These are phyloP conservation scores for Iguana delicatissima DNA, from an alignment of 2,797 vertebrate species.

Conservation along the genomic window DNA sequence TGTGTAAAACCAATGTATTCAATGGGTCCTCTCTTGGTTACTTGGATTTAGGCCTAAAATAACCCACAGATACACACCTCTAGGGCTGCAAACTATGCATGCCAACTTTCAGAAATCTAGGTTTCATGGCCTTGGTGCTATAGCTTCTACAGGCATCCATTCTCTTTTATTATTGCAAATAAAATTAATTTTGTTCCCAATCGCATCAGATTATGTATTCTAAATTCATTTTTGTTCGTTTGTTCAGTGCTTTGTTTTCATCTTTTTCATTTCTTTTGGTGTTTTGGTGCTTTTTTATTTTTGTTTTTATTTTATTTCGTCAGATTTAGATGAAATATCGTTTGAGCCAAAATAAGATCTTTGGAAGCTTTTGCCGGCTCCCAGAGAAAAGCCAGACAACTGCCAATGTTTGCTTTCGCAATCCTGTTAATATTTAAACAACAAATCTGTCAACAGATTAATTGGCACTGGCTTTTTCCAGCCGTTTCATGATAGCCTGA, in stretches of 20 bases:
- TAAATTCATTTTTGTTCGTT: background rate
- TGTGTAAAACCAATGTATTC: too few relatives aligned
- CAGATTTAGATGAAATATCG: background rate
- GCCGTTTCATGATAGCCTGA: slow-evolving; percentile 68
- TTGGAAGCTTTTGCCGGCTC: background rate
- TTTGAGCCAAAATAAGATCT: background rate
- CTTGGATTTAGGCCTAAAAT: background rate
- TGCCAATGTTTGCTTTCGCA: slow-evolving; percentile 64
- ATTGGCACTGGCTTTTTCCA: slow-evolving; percentile 72
- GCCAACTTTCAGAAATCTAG: background rate
- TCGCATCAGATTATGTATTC: background rate
- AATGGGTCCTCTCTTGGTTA: too few relatives aligned
- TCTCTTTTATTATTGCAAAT: background rate
- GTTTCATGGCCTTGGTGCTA: background rate
- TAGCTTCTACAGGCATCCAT: background rate
- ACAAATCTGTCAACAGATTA: slow-evolving; percentile 77
- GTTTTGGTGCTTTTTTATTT: background rate
- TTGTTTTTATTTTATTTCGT: background rate
- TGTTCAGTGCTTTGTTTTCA: background rate
- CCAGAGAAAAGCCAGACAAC: background rate
- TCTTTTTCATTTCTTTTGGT: background rate
- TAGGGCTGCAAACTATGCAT: background rate
- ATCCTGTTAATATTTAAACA: slow-evolving; percentile 75
- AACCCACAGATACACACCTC: too few relatives aligned
- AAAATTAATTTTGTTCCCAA: background rate